Base-by-base conservation (phyloP, 2,888 invertebrate genomes). In the Tinea pellionella region DNA sequence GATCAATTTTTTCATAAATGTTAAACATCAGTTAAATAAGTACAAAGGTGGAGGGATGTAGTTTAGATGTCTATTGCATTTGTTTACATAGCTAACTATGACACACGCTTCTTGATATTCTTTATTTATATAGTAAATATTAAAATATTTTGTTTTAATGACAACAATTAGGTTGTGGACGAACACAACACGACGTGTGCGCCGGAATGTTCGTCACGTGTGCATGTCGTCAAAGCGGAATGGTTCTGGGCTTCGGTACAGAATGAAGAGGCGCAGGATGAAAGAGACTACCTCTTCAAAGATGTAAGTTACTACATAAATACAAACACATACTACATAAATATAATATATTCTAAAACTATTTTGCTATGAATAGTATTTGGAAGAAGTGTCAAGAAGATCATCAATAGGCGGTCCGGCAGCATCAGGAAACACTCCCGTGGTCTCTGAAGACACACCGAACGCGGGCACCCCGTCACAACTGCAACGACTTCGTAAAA, bases 231-330 rank as follows among this genome's bases (percentile, higher is more conserved):
- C 60, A 96, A 95, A 80, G 94, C 94, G 6, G 96, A 98, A 88
- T 98, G 98, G 98, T 98, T 98, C 85, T 99, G 98, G 98, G 96
- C 95, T 42, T 97, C 97, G 57, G 96, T 98, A 63, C 98, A 98
- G 84, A 96, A 98, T 88, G 96, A 97, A 71, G 95, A 94, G 65
- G 94, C 95, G 69, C 96, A 96, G 63, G 94, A 95, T 71, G 98
- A 98, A 78, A 92, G 92, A 73, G 93, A 97, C 67, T 97, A 97
- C 83, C 89, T 93, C 15, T 96, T 95, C 72, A 93, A 94, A 80
- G 93, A 94, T 80, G 94, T 94, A 88, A 92, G 92, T 89, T 24
- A 6, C 24, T 24, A 24, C 24, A 24, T 37, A 2, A 56, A 18
- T 12, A 19, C 1, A 19, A 24, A 64, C 56, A 47, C 18, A 19